These are phyloP conservation scores for Rhombomys opimus DNA, from an alignment of 2,113 vertebrate species.

Conservation along the genomic window DNA sequence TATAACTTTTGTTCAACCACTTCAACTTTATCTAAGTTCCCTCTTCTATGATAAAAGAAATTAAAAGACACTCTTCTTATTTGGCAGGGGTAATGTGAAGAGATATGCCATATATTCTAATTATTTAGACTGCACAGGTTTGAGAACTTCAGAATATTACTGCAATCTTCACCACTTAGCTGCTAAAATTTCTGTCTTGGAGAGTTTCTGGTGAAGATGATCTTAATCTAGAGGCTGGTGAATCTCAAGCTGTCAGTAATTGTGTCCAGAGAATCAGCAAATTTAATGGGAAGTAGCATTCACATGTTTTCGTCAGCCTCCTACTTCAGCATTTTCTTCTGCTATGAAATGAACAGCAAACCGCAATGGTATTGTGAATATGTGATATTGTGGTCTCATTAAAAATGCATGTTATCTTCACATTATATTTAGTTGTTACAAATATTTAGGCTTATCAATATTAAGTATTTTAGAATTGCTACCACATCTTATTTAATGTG, in stretches of 20 bases:
- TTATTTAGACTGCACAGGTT: neutral
- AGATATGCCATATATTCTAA: neutral
- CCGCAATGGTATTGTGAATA: neutral
- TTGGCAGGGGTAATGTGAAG: neutral
- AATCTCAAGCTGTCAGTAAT: neutral
- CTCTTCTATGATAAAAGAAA: neutral
- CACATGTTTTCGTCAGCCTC: neutral
- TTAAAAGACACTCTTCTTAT: neutral
- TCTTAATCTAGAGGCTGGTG: neutral
- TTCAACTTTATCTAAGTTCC: neutral
- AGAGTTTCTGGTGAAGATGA: neutral
- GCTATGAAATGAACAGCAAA: neutral
- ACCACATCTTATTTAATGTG: neutral
- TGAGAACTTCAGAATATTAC: slow-evolving; percentile 1
- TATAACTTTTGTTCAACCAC: neutral
- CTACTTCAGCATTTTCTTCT: neutral
- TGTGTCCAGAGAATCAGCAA: neutral
- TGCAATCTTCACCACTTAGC: slow-evolving; percentile 11
- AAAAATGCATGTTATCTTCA: neutral
- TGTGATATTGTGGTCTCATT: neutral
- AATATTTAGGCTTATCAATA: neutral
- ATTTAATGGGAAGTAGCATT: neutral
- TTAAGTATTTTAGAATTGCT: neutral
- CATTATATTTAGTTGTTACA: neutral
- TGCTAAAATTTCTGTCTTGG: neutral